Evolutionary conservation across 2,797 vertebrate genomes (phyloP).

Genomic region (Xenops minutus): DNA sequence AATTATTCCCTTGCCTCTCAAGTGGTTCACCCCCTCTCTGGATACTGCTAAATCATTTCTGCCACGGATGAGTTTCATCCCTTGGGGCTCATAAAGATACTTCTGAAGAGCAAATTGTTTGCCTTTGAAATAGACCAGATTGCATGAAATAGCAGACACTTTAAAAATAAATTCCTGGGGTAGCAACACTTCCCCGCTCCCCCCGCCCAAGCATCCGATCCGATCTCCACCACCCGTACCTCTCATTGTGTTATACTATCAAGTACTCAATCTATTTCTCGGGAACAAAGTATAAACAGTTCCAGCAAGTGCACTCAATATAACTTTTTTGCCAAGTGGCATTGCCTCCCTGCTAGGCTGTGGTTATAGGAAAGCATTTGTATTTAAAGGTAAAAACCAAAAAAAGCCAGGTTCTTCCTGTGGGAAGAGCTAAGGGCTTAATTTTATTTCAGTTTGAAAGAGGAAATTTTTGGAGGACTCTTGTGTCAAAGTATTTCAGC

Average conservation of each 20-base stretch:
- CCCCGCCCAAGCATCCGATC: constrained; percentile 64
- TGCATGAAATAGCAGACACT: constrained; percentile 71
- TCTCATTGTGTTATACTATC: constrained; percentile 66
- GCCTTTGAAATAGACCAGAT: constrained; percentile 72
- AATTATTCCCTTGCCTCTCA: constrained; percentile 71
- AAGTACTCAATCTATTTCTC: constrained; percentile 66
- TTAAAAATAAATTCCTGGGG: constrained; percentile 75
- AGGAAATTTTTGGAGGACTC: not conserved
- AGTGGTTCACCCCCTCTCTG: constrained; percentile 68
- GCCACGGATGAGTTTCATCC: constrained; percentile 69
- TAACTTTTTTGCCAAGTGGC: constrained; percentile 58
- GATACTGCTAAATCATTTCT: constrained; percentile 73
- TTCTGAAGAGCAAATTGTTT: constrained; percentile 70
- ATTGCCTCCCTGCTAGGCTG: constrained; percentile 21
- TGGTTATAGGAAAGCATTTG: constrained; percentile 4
- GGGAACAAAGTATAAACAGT: constrained; percentile 63
- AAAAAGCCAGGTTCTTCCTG: not conserved
- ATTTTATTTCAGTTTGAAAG: constrained; percentile 24
- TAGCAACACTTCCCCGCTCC: constrained; percentile 66
- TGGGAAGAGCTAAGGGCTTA: not conserved
- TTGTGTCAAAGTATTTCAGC: not conserved
- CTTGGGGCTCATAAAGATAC: constrained; percentile 66
- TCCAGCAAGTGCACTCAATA: constrained; percentile 63
- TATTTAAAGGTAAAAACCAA: constrained; percentile 12
- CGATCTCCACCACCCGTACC: constrained; percentile 54